Conservation (phyloP, 1,140 invertebrate genomes). For the Bombus polaris region DNA sequence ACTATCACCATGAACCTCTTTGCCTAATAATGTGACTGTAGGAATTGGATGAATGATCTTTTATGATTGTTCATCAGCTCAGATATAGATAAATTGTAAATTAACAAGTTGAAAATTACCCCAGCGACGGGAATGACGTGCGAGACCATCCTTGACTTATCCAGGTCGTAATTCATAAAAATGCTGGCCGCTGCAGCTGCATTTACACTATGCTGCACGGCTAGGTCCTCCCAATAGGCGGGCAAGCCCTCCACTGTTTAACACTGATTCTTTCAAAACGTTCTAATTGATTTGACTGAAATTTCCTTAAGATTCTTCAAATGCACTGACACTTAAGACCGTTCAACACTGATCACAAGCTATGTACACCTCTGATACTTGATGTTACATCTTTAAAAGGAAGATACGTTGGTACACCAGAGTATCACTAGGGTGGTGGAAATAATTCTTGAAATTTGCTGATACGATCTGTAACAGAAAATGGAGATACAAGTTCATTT, state of each 20-base stretch:
- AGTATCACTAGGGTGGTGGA: too few species aligned
- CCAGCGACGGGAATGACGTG: constrained; percentile 75
- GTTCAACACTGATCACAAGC: constrained; percentile 17
- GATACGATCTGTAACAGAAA: constrained; percentile 32
- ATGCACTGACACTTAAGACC: constrained; percentile 53
- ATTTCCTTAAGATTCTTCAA: not conserved
- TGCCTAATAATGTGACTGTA: not conserved
- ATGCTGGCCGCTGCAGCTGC: constrained; percentile 63
- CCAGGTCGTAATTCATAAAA: constrained; percentile 75
- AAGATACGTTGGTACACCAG: not conserved
- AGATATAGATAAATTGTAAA: not conserved
- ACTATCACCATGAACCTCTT: not conserved
- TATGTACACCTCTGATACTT: not conserved
- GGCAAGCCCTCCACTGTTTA: constrained; percentile 69
- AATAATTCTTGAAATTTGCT: constrained; percentile 16
- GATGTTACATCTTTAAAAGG: constrained; percentile 33
- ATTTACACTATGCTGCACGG: constrained; percentile 69
- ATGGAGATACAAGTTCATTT: not conserved
- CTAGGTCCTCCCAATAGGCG: constrained; percentile 67
- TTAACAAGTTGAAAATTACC: constrained; percentile 57
- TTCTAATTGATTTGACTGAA: not conserved
- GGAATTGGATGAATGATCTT: not conserved
- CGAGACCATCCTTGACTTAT: constrained; percentile 75
- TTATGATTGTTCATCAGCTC: not conserved
- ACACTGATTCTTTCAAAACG: not conserved